A percentile compares a stretch with the other conserved stretches of the same genome.
These are phyloP conservation scores for Pseudoips prasinana DNA, from an alignment of 2,888 invertebrate species.

Conservation along the genomic window DNA sequence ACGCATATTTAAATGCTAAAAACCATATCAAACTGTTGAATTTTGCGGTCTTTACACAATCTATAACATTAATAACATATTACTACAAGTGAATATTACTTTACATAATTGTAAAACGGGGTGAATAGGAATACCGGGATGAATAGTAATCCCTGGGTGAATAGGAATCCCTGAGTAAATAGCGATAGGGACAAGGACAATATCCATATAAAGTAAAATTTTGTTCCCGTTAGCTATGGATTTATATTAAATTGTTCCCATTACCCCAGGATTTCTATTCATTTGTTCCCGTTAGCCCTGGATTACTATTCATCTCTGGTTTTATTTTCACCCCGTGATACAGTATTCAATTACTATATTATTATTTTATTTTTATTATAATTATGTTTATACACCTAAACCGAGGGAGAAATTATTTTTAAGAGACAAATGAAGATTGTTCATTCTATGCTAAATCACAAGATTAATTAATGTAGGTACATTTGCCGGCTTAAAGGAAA, in stretches of 20 bases:
- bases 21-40: conserved; percentile 52
- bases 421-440: conserved; percentile 23
- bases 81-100: conserved; percentile 37
- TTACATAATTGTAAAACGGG: too few species aligned
- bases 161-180: too few species aligned
- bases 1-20: conserved; percentile 61
- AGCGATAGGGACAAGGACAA: too few species aligned
- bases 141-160: too few species aligned
- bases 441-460: conserved; percentile 36
- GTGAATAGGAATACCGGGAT: too few species aligned
- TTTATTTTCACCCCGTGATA: too few species aligned
- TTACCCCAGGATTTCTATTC: too few species aligned
- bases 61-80: conserved; percentile 41
- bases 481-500: conserved; percentile 31
- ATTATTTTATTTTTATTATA: conserved; percentile 34
- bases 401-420: conserved; percentile 33
- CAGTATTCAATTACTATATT: conserved; percentile 38
- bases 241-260: too few species aligned
- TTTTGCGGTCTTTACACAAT: conserved; percentile 52
- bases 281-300: too few species aligned
- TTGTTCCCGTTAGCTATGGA: too few species aligned
- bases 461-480: conserved; percentile 33
- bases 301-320: too few species aligned
- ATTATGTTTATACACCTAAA: conserved; percentile 41
- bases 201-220: too few species aligned